A percentile compares a stretch with the other conserved stretches of the same genome.
phyloP scores from a whole-genome alignment of 92 coral and sea anemone species.

The Galaxea fascicularis region DNA sequence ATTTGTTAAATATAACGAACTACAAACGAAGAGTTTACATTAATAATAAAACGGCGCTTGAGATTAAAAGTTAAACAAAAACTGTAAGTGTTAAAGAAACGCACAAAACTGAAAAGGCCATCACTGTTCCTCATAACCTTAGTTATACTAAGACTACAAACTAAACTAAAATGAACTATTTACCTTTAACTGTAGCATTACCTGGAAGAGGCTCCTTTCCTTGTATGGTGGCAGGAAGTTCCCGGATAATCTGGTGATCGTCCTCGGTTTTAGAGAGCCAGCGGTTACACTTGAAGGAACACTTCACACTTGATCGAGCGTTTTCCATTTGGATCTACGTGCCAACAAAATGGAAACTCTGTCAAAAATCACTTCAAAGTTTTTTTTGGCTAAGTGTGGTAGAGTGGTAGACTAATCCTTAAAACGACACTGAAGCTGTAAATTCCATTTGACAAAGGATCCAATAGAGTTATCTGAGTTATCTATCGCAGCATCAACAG shows the following conservation, averaged over 20 bases:
- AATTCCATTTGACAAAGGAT: too few relatives aligned
- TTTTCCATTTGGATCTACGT: slow-evolving; percentile 90
- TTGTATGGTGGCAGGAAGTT: slow-evolving; percentile 87
- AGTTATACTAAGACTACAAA: background rate
- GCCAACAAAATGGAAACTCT: too few relatives aligned
- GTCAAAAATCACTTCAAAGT: background rate
- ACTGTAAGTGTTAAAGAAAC: too few relatives aligned
- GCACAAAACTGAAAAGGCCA: too few relatives aligned
- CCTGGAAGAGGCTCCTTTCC: slow-evolving; percentile 87
- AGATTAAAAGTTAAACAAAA: too few relatives aligned
- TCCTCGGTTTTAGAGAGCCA: slow-evolving; percentile 87
- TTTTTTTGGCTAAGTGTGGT: background rate
- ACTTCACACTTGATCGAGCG: slow-evolving; percentile 68
- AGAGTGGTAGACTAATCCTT: too few relatives aligned
- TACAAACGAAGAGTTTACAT: too few relatives aligned
- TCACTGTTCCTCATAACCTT: background rate
- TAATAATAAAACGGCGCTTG: too few relatives aligned
- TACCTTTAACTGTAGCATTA: slow-evolving; percentile 12
- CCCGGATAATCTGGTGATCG: slow-evolving; percentile 86
- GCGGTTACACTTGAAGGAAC: slow-evolving; percentile 87
- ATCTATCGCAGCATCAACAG: too few relatives aligned
- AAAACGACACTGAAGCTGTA: too few relatives aligned
- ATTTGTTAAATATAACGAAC: too few relatives aligned
- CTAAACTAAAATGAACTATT: background rate
- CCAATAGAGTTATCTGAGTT: too few relatives aligned